Conservation (phyloP, 1,140 invertebrate genomes). For the Pogonus chalceus region DNA sequence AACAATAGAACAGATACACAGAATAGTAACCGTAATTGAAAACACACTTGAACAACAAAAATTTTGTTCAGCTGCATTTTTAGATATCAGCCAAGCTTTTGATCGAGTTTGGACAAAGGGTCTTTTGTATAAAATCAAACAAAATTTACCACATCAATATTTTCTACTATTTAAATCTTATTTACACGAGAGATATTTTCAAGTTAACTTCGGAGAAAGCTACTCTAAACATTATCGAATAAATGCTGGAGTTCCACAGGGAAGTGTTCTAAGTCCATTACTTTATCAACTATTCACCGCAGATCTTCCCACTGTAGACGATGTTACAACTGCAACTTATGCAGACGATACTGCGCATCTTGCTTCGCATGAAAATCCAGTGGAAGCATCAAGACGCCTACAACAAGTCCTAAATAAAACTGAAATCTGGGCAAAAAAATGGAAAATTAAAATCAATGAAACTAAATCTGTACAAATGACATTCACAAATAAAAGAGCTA, state of each 20-base stretch:
- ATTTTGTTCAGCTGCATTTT: constrained; percentile 18
- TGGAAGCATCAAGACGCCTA: constrained; percentile 13
- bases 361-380: constrained; percentile 2
- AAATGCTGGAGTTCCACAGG: constrained; percentile 18
- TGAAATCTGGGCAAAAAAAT: constrained; percentile 19
- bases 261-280: constrained; percentile 12
- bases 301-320: not conserved
- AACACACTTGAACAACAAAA: too few species aligned
- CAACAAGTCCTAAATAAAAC: constrained; percentile 16
- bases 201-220: constrained; percentile 13
- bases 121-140: constrained; percentile 19
- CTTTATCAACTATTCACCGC: constrained; percentile 9
- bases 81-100: constrained; percentile 25
- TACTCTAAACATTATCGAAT: constrained; percentile 13
- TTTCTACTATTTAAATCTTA: constrained; percentile 19
- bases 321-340: constrained; percentile 13
- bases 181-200: constrained; percentile 15
- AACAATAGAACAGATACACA: too few species aligned
- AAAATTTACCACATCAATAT: constrained; percentile 10
- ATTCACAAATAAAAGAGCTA: constrained; percentile 10
- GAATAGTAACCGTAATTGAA: too few species aligned
- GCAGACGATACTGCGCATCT: constrained; percentile 26
- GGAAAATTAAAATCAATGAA: constrained; percentile 25
- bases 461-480: constrained; percentile 18
- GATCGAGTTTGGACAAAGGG: constrained; percentile 26